phyloP scores from a whole-genome alignment of 2,888 invertebrate species.

The Eupithecia abbreviata region DNA sequence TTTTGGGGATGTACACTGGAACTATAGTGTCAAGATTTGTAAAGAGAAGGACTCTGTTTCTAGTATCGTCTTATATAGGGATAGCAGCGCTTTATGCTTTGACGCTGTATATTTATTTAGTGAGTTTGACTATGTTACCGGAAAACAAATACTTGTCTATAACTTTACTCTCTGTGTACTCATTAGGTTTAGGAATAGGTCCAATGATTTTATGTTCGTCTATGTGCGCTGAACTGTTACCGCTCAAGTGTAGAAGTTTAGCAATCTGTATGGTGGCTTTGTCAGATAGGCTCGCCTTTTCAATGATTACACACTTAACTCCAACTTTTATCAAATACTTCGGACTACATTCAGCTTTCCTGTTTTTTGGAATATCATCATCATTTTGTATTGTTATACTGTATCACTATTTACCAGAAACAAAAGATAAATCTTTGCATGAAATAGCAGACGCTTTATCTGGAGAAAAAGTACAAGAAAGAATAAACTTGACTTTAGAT shows the following conservation, averaged over 20 bases:
- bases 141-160: constrained; percentile 1
- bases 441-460: constrained; percentile 48
- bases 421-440: constrained; percentile 56
- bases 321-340: not conserved
- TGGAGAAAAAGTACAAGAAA: not conserved
- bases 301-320: constrained; percentile 3
- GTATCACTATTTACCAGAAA: constrained; percentile 55
- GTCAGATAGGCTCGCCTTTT: not conserved
- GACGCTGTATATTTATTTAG: constrained; percentile 8
- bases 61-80: not conserved
- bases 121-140: not conserved
- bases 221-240: constrained; percentile 8
- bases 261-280: not conserved
- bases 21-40: constrained; percentile 42
- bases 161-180: not conserved
- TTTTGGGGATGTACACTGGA: constrained; percentile 52
- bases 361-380: constrained; percentile 6
- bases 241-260: constrained; percentile 4
- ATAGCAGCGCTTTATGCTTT: constrained; percentile 4
- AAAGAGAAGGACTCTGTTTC: constrained; percentile 26
- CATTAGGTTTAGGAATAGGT: constrained; percentile 4
- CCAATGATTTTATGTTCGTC: constrained; percentile 5
- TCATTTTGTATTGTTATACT: constrained; percentile 29
- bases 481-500: not conserved
- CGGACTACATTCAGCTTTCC: constrained; percentile 6